These are phyloP conservation scores for Ameiurus melas DNA, from an alignment of 2,113 vertebrate species.

Conservation along the genomic window DNA sequence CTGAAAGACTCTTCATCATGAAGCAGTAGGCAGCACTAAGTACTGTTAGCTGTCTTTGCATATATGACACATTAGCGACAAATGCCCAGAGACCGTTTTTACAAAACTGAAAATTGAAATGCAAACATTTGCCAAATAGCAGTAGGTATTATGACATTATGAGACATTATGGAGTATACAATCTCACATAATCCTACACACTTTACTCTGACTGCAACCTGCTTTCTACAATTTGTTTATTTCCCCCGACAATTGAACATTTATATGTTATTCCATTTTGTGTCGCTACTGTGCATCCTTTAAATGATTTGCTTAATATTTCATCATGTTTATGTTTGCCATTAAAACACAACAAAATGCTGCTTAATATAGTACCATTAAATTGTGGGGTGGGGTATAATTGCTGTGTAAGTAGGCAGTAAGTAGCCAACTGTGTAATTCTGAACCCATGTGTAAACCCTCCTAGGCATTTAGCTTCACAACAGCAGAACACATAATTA, in stretches of 20 bases:
- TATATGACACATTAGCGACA: conserved; percentile 1
- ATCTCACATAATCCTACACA: neutral
- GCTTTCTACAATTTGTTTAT: neutral
- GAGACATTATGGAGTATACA: neutral
- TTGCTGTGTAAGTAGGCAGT: conserved; percentile 38
- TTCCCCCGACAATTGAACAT: neutral
- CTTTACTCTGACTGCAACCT: neutral
- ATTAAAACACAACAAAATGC: neutral
- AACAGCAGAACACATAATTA: conserved; percentile 49
- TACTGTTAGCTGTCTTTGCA: neutral
- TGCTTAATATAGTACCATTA: conserved; percentile 21
- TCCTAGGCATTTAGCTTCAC: conserved; percentile 38
- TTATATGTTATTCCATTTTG: neutral
- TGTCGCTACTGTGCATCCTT: too few species aligned
- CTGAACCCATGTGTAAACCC: conserved; percentile 42
- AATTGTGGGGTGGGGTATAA: conserved; percentile 19
- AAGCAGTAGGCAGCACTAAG: neutral
- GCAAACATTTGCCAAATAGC: neutral
- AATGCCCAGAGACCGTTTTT: neutral
- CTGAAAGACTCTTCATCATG: neutral
- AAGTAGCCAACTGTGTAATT: conserved; percentile 45
- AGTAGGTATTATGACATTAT: neutral
- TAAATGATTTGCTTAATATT: conserved; percentile 5
- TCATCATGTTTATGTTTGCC: neutral
- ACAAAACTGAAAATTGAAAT: neutral